phyloP scores from a whole-genome alignment of 2,113 vertebrate genomes.

The Pomatorhinus ruficollis region DNA sequence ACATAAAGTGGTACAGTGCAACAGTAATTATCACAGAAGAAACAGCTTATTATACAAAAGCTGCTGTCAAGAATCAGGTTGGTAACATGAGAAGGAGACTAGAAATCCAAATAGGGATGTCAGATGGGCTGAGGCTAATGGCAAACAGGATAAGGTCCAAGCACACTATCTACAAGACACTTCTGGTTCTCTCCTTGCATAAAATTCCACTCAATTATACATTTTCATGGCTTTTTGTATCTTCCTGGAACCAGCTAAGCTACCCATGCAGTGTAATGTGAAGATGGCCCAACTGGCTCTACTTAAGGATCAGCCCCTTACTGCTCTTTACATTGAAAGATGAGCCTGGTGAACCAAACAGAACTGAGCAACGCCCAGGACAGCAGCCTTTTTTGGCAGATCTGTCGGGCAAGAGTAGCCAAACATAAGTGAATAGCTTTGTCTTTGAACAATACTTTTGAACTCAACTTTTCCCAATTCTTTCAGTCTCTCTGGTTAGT shows the following conservation, averaged over 20 bases:
- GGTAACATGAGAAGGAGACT: neutral
- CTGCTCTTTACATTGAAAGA: neutral
- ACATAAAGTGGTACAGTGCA: neutral
- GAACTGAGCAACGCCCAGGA: neutral
- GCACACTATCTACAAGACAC: neutral
- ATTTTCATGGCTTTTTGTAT: neutral
- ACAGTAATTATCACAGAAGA: neutral
- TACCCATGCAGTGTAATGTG: neutral
- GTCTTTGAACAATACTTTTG: neutral
- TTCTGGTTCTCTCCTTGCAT: neutral
- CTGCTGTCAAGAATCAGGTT: neutral
- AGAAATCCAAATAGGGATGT: neutral
- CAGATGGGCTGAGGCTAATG: neutral
- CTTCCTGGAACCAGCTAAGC: neutral
- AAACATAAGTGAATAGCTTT: neutral
- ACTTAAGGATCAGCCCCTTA: neutral
- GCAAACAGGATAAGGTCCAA: constrained; percentile 2
- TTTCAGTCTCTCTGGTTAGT: neutral
- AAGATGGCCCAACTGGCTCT: neutral
- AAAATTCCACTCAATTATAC: neutral
- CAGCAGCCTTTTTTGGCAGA: neutral
- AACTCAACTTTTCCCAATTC: neutral
- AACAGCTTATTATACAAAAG: neutral
- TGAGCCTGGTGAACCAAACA: neutral
- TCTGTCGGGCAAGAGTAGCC: neutral